These are phyloP conservation scores for Melanotaenia maccullochi DNA, from an alignment of 2,797 vertebrate genomes.

Conservation along the genomic window DNA sequence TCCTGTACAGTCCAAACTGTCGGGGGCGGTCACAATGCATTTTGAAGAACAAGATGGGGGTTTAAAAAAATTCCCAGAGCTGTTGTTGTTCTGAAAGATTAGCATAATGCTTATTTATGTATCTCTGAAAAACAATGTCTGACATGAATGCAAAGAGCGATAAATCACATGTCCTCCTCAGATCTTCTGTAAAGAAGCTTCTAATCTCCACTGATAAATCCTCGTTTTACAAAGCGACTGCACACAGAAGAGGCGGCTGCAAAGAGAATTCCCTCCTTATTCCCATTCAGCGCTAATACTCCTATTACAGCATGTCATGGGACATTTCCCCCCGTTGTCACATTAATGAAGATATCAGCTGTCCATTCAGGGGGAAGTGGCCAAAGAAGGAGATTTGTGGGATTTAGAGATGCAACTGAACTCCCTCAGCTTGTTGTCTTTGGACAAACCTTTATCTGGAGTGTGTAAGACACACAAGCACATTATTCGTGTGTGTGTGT, in stretches of 20 bases:
- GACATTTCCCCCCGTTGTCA: conserved; percentile 40
- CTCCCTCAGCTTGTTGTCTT: conserved; percentile 62
- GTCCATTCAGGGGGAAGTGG: conserved; percentile 44
- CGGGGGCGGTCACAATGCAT: not conserved
- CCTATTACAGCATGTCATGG: conserved; percentile 51
- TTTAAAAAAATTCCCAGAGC: not conserved
- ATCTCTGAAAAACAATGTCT: conserved; percentile 19
- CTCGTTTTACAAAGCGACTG: conserved; percentile 19
- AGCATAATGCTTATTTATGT: conserved; percentile 22
- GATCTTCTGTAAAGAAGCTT: conserved; percentile 26
- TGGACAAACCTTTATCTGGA: conserved; percentile 64
- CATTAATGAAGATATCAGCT: conserved; percentile 59
- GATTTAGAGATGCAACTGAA: conserved; percentile 56
- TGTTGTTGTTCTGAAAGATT: conserved; percentile 41
- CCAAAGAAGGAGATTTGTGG: conserved; percentile 59
- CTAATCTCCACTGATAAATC: conserved; percentile 41
- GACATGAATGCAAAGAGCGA: conserved; percentile 18
- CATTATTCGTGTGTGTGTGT: conserved; percentile 21
- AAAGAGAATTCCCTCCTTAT: conserved; percentile 19
- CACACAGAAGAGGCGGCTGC: conserved; percentile 11
- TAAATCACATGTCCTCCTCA: conserved; percentile 16
- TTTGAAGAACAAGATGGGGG: conserved; percentile 12
- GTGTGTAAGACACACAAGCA: conserved; percentile 18
- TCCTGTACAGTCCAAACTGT: not conserved
- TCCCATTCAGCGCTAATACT: conserved; percentile 33